These are phyloP conservation scores for Amiota mariae DNA, from an alignment of 2,888 invertebrate genomes.

Conservation along the genomic window DNA sequence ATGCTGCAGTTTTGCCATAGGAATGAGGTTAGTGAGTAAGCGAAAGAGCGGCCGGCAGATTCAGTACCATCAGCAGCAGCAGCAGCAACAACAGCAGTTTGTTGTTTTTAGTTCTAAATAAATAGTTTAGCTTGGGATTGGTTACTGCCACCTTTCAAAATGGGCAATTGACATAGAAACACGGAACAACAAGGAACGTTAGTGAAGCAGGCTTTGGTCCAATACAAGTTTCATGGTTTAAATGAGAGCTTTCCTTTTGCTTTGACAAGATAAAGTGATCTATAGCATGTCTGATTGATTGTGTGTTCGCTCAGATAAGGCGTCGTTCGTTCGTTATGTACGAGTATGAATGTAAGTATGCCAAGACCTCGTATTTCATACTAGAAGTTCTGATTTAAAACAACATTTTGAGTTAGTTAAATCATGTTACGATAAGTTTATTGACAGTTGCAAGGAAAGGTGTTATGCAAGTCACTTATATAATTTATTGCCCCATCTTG, in stretches of 20 bases:
- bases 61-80: background rate
- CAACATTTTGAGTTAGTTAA: too few relatives aligned
- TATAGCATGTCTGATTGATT: conserved; percentile 19
- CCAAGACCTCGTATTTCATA: too few relatives aligned
- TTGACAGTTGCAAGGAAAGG: too few relatives aligned
- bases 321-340: too few relatives aligned
- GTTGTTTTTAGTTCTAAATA: too few relatives aligned
- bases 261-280: conserved; percentile 24
- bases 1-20: conserved; percentile 43
- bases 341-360: too few relatives aligned
- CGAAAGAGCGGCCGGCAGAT: background rate
- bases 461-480: too few relatives aligned
- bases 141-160: background rate
- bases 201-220: background rate
- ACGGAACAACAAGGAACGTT: background rate
- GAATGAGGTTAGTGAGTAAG: conserved; percentile 42
- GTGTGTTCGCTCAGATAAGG: background rate
- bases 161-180: conserved; percentile 25
- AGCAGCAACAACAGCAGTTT: background rate
- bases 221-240: background rate
- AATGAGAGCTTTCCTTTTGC: conserved; percentile 2
- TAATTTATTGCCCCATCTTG: too few relatives aligned
- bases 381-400: too few relatives aligned
- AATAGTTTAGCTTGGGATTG: background rate
- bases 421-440: too few relatives aligned